These are phyloP conservation scores for Paedocypris micromegethes DNA, from an alignment of 2,797 vertebrate genomes.

Conservation along the genomic window DNA sequence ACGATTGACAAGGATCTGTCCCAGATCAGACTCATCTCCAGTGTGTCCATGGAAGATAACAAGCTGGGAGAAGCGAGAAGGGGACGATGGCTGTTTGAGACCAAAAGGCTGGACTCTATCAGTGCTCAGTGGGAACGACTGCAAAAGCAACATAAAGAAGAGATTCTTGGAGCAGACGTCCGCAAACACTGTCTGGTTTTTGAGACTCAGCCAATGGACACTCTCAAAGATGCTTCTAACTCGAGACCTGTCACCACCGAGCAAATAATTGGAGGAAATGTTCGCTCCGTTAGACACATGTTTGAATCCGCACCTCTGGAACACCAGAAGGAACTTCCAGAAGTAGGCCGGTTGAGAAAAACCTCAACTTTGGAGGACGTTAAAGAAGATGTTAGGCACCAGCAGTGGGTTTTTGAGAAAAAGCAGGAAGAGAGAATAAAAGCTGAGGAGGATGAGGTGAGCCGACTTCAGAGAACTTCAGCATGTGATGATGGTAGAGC, in stretches of 20 bases:
- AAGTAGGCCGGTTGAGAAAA: slow-evolving; percentile 80
- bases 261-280: slow-evolving; percentile 83
- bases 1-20: slow-evolving; percentile 65
- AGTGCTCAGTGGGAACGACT: slow-evolving; percentile 68
- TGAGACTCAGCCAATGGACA: slow-evolving; percentile 84
- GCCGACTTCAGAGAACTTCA: slow-evolving; percentile 71
- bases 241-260: slow-evolving; percentile 61
- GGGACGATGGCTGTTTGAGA: slow-evolving; percentile 84
- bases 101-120: slow-evolving; percentile 75
- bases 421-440: slow-evolving; percentile 65
- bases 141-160: slow-evolving; percentile 65
- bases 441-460: slow-evolving; percentile 64
- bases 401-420: slow-evolving; percentile 87
- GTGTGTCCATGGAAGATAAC: slow-evolving; percentile 80
- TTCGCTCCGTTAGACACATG: slow-evolving; percentile 78
- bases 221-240: slow-evolving; percentile 75
- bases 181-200: slow-evolving; percentile 83
- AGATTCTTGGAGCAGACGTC: slow-evolving; percentile 78
- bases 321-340: slow-evolving; percentile 68
- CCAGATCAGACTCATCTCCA: slow-evolving; percentile 74
- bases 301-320: slow-evolving; percentile 82
- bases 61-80: slow-evolving; percentile 63
- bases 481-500: slow-evolving; percentile 78
- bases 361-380: slow-evolving; percentile 69
- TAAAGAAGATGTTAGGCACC: slow-evolving; percentile 82